Evolutionary conservation across 2,888 invertebrate genomes (phyloP).

Genomic region (Megalurothrips usitatus): DNA sequence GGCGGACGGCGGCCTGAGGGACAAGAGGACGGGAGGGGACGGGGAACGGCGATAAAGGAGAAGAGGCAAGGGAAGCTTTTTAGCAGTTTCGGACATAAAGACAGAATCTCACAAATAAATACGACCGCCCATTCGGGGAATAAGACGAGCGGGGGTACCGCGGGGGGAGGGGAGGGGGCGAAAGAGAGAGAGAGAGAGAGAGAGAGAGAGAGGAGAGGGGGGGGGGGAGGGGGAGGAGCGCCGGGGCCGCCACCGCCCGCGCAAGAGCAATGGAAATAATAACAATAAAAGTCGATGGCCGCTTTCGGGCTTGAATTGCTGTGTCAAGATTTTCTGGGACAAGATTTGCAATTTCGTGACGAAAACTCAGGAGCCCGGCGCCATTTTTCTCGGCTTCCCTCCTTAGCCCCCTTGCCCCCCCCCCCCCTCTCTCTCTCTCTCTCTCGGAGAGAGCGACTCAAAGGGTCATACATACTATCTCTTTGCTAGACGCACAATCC

Average conservation of each 20-base stretch:
- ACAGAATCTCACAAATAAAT: constrained; percentile 25
- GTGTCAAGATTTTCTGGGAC: constrained; percentile 24
- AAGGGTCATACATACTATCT: too few relatives aligned
- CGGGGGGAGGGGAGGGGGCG: not conserved
- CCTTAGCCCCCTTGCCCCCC: not conserved
- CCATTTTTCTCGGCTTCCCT: constrained; percentile 16
- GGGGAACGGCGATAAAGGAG: not conserved
- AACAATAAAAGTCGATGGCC: constrained; percentile 25
- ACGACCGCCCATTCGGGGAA: constrained; percentile 18
- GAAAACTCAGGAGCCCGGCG: constrained; percentile 25
- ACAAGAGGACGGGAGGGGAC: not conserved
- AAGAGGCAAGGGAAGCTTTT: not conserved
- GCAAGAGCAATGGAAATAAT: constrained; percentile 19
- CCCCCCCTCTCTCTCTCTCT: too few relatives aligned
- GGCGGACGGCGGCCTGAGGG: not conserved
- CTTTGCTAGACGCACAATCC: too few relatives aligned
- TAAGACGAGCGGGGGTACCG: not conserved
- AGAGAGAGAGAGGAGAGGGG: not conserved
- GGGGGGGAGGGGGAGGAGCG: not conserved
- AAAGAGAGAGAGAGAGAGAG: not conserved
- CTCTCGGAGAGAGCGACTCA: too few relatives aligned
- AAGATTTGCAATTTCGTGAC: constrained; percentile 26
- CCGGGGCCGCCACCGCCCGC: not conserved
- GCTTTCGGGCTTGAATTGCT: constrained; percentile 24
- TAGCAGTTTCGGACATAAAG: constrained; percentile 25